Evolutionary conservation across 2,888 invertebrate species (phyloP), one percentile per base, ranked within the genome.

Genomic region (Anodontia alba): DNA sequence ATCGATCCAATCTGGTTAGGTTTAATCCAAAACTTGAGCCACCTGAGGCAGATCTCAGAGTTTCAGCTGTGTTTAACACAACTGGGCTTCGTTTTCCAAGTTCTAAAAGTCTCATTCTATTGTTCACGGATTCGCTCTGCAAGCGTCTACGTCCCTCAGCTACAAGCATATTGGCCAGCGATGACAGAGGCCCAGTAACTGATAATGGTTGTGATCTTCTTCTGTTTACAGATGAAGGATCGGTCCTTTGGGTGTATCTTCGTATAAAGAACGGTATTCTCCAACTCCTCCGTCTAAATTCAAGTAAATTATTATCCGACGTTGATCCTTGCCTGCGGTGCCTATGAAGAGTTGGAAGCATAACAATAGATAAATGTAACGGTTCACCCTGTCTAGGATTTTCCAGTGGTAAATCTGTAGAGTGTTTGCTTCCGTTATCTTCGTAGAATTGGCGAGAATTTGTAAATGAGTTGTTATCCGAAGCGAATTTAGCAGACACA

Each of bases 121-220:
- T 89, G 12, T 77, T 68, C 0, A 74, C 49, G 1, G 84, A 81
- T 68, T 86, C 82, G n/a, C 76, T 73, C n/a, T 80, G 77, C 38
- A 80, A 46, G 15, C 87, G 71, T n/a, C 76, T 74, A 5, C 86
- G 70, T 17, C 87, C 87, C 70, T 83, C 87, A 3, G 80, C 78
- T 7, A 83, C 87, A 17, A 89, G 62, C 89, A 89, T 89, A 36
- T 88, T 86, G 0, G 87, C 87, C 29, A 89, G 43, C 0, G 85
- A 82, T 8, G 87, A 86, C 17, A 89, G 73, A 1, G 89, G 87
- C 17, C 89, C 87, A 29, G 87, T 86, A 31, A 89, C 86, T 1
- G 89, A 89, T 1, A 89, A 73, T 66, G 80, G 81, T 36, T 79
- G 76, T 33, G 83, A 71, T 23, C 86, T 67, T 67, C 86, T 72